Conservation (phyloP, 2,888 invertebrate genomes). For the Stenotaenia linearis region DNA sequence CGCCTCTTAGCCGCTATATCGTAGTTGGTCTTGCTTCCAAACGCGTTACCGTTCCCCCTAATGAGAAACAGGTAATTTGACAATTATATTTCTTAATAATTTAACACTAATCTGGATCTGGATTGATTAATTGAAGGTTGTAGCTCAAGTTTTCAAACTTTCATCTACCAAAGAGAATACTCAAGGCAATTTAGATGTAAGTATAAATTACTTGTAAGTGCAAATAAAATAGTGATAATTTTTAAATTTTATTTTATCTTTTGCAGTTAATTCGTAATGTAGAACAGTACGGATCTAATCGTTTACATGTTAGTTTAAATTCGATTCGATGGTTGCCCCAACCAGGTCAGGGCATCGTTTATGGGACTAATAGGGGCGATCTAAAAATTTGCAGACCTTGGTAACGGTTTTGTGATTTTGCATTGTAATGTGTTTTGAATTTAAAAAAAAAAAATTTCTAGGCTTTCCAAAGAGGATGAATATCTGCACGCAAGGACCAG, state of each 20-base stretch:
- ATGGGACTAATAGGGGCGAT: conserved; percentile 78
- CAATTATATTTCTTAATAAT: too few species aligned
- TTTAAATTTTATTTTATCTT: not conserved
- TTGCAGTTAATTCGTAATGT: conserved; percentile 56
- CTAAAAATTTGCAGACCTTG: conserved; percentile 46
- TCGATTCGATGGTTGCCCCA: conserved; percentile 78
- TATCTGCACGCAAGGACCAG: not conserved
- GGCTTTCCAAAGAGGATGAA: conserved; percentile 24
- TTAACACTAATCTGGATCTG: too few species aligned
- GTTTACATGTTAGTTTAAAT: conserved; percentile 68
- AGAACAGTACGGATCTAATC: conserved; percentile 58
- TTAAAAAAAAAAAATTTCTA: not conserved
- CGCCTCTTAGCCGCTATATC: conserved; percentile 71
- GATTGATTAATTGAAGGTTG: conserved; percentile 24
- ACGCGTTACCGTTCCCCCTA: conserved; percentile 24
- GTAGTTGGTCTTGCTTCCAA: conserved; percentile 70
- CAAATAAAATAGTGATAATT: too few species aligned
- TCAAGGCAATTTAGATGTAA: conserved; percentile 29
- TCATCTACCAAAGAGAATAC: conserved; percentile 10
- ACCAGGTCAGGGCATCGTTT: conserved; percentile 76
- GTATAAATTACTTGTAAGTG: too few species aligned
- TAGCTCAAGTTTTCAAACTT: conserved; percentile 34
- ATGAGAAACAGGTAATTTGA: conserved; percentile 29
- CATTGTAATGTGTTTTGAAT: not conserved
- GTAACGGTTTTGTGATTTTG: not conserved